These are phyloP conservation scores for Lutraria rhynchaena DNA, from an alignment of 1,140 invertebrate species.

Conservation along the genomic window DNA sequence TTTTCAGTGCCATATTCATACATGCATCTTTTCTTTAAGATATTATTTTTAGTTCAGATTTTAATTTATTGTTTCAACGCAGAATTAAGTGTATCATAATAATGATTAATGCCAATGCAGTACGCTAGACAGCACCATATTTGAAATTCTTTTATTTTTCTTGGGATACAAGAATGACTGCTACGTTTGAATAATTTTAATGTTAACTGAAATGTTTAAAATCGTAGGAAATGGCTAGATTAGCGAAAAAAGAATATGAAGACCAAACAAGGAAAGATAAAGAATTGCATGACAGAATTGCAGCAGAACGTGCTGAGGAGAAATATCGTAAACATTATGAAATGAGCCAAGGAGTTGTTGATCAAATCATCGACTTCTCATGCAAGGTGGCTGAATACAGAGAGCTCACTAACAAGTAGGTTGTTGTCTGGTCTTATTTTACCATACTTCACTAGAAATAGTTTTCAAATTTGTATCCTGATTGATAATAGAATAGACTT, in stretches of 20 bases:
- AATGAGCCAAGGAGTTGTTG: slow-evolving; percentile 75
- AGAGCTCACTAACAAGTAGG: slow-evolving; percentile 80
- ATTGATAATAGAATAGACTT: too few species aligned
- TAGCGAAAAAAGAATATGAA: slow-evolving; percentile 78
- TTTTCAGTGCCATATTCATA: neutral
- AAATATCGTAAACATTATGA: slow-evolving; percentile 80
- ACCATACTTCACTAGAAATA: too few species aligned
- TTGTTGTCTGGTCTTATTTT: too few species aligned
- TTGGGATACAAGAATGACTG: too few species aligned
- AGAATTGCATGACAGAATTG: slow-evolving; percentile 79
- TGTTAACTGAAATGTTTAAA: neutral
- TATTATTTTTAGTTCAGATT: too few species aligned
- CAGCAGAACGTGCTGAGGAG: slow-evolving; percentile 77
- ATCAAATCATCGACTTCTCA: slow-evolving; percentile 79
- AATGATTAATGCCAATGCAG: too few species aligned
- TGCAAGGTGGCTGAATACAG: slow-evolving; percentile 80
- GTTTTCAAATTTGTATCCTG: too few species aligned
- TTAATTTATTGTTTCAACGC: too few species aligned
- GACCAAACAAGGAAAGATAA: slow-evolving; percentile 79
- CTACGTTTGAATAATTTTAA: too few species aligned
- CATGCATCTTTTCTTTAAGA: slow-evolving; percentile 1
- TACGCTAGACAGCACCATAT: neutral
- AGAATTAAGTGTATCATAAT: too few species aligned
- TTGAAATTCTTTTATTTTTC: too few species aligned
- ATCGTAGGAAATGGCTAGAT: slow-evolving; percentile 76